Conservation (phyloP, 2,888 invertebrate species). For the Agrochola macilenta region DNA sequence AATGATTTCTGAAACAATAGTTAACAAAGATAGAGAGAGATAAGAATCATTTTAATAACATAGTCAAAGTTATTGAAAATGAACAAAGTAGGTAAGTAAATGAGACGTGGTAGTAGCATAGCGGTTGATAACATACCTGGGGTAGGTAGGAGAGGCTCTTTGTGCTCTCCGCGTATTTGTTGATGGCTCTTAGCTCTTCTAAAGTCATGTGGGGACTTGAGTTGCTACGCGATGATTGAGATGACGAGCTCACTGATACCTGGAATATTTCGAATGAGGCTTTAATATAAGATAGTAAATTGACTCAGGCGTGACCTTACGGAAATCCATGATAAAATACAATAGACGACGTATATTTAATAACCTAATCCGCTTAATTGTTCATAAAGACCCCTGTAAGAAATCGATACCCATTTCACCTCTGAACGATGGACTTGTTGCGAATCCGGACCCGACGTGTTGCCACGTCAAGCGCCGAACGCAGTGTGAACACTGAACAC, state of each 20-base stretch:
- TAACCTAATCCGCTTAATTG: no score
- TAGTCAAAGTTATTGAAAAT: conserved; percentile 37
- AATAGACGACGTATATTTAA: no score
- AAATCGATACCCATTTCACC: no score
- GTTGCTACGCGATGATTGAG: conserved; percentile 93
- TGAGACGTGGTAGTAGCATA: conserved; percentile 12
- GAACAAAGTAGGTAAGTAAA: conserved; percentile 35
- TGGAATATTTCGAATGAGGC: conserved; percentile 71
- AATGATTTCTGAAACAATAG: conserved; percentile 58
- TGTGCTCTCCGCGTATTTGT: conserved; percentile 97
- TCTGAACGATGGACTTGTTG: no score
- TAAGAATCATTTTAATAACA: conserved; percentile 36
- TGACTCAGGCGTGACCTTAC: no score
- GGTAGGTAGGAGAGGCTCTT: conserved; percentile 97
- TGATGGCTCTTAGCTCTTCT: conserved; percentile 96
- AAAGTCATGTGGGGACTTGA: conserved; percentile 93
- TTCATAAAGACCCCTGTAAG: no score
- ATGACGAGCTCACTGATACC: conserved; percentile 94
- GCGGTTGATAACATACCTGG: conserved; percentile 91
- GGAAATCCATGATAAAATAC: no score
- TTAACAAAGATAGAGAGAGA: conserved; percentile 39
- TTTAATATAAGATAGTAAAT: neutral
- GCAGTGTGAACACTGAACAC: no score
- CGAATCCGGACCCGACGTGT: no score
- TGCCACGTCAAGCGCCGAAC: no score